Percentiles rank a stretch among this genome's conserved stretches.
Evolutionary conservation across 2,888 invertebrate genomes (phyloP).

Genomic region (Drosophila borborema): DNA sequence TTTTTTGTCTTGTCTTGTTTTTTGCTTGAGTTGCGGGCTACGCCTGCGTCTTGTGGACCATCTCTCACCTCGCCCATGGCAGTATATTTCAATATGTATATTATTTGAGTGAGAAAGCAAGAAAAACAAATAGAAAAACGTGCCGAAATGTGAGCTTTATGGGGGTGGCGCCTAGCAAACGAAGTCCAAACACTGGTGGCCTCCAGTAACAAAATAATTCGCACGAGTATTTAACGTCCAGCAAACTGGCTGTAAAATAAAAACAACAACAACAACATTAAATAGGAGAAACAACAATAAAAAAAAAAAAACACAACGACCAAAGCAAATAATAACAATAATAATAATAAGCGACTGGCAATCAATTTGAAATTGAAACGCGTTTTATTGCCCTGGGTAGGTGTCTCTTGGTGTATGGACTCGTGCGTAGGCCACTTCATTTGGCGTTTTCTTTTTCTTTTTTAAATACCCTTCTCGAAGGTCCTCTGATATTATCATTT

Average conservation of each 20-base stretch:
- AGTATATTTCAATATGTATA: background rate
- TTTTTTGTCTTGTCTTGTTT: background rate
- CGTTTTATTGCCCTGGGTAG: constrained; percentile 63
- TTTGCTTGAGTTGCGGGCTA: constrained; percentile 24
- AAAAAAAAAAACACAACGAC: constrained; percentile 32
- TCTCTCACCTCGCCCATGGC: constrained; percentile 67
- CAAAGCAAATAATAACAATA: constrained; percentile 46
- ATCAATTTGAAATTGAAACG: constrained; percentile 81
- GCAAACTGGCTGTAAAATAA: constrained; percentile 48
- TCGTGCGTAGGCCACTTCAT: constrained; percentile 71
- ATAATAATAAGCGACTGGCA: constrained; percentile 72
- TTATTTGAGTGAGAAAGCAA: constrained; percentile 53
- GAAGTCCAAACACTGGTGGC: constrained; percentile 49
- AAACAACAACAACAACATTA: constrained; percentile 43
- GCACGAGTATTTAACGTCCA: constrained; percentile 77
- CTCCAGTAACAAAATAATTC: constrained; percentile 71
- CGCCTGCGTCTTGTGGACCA: constrained; percentile 34
- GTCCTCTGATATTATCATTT: background rate
- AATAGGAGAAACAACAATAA: constrained; percentile 52
- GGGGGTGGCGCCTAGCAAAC: constrained; percentile 71
- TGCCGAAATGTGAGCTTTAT: constrained; percentile 35
- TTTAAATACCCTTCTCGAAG: background rate
- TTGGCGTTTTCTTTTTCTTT: constrained; percentile 19
- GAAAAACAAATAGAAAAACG: constrained; percentile 68
- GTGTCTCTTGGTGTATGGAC: constrained; percentile 42